Evolutionary conservation across 1,140 invertebrate species (phyloP).

Genomic region (Sminthurides bifidus): DNA sequence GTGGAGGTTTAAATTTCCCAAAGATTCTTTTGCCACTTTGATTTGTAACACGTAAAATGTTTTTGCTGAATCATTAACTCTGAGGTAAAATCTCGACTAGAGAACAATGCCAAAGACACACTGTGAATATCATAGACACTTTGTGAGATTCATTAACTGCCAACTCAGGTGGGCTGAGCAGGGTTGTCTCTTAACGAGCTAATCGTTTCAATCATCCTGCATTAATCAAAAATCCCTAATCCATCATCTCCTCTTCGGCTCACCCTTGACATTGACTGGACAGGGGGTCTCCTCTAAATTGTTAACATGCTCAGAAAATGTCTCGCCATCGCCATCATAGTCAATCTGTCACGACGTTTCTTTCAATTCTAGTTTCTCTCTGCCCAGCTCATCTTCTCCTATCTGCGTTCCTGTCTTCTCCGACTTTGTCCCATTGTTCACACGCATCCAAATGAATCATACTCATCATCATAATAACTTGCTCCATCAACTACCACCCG

Average conservation of each 20-base stretch:
- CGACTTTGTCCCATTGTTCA: slow-evolving; percentile 4
- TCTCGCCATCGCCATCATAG: slow-evolving; percentile 19
- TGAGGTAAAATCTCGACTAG: not conserved
- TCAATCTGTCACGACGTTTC: slow-evolving; percentile 24
- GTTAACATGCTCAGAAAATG: slow-evolving; percentile 20
- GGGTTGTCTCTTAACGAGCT: slow-evolving; percentile 17
- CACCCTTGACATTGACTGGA: slow-evolving; percentile 20
- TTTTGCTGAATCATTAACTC: slow-evolving; percentile 21
- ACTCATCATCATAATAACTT: not conserved
- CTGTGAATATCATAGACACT: not conserved
- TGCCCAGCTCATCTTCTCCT: not conserved
- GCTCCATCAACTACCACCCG: too few species aligned
- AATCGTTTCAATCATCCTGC: slow-evolving; percentile 25
- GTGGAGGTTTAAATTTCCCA: too few species aligned
- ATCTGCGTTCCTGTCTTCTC: not conserved
- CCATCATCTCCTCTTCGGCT: slow-evolving; percentile 22
- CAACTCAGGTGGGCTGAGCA: slow-evolving; percentile 23
- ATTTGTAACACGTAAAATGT: not conserved
- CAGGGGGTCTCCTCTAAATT: slow-evolving; percentile 25
- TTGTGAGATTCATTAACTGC: slow-evolving; percentile 20
- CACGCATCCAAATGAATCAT: not conserved
- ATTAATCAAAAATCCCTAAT: slow-evolving; percentile 27
- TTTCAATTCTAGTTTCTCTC: slow-evolving; percentile 12
- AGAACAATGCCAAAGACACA: not conserved
- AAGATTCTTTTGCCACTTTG: too few species aligned